Base-by-base conservation (phyloP, 2,888 invertebrate species). In the Drosophila mimica region DNA sequence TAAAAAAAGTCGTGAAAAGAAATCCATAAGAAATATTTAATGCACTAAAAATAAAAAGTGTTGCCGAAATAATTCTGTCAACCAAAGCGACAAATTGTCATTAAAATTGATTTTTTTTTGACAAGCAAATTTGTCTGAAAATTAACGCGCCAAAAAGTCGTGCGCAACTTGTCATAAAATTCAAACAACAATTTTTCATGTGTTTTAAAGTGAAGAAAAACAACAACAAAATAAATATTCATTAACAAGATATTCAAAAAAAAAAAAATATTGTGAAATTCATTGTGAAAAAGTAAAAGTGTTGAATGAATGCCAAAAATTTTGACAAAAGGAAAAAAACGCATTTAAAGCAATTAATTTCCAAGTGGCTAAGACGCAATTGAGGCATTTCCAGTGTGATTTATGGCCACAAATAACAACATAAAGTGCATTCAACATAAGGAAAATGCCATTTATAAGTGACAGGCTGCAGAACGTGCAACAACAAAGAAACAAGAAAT, bases 381-480 rank as follows among this genome's bases (percentile, higher is more conserved):
- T 65, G 1, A 57, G n/a, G 20, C 40, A 40, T 38, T 36, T 36
- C 30, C n/a, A 13, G 13, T 25, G 57, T 76, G 72, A 78, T 80
- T 78, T 72, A 76, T 53, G 58, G 31, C 30, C 30, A 46, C 46
- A 54, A 34, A 25, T 7, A n/a, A n/a, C n/a, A n/a, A n/a, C n/a
- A n/a, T n/a, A 62, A 81, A 81, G 59, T 67, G 78, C 56, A 66
- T 56, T 51, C 15, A 69, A 78, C 78, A 78, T 81, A 78, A 66
- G 73, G 48, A 62, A 69, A 72, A 62, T 79, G 65, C 56, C 46
- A 70, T 75, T 60, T 79, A 20, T 43, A 53, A 71, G 62, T 72
- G 49, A 17, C 20, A 48, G 31, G 20, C 49, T 38, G 17, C 13
- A n/a, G 30, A 65, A 74, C 57, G 76, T 52, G 75, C 67, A 64